phyloP scores from a whole-genome alignment of 1,140 invertebrate species.

The Atta texana region DNA sequence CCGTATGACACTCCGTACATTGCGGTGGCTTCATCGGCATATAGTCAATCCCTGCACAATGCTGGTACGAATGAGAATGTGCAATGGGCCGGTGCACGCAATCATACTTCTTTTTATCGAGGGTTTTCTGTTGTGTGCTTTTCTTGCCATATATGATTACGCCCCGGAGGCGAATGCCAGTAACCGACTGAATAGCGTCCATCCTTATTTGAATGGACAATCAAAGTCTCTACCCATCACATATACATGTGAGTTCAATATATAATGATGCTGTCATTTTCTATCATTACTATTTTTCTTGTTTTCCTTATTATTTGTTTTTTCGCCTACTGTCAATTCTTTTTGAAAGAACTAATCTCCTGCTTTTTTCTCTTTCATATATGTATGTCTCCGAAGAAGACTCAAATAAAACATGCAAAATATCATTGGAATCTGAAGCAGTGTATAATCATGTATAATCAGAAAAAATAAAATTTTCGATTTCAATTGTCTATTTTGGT shows the following conservation, averaged over 20 bases:
- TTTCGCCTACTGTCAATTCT: background rate
- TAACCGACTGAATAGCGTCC: conserved; percentile 77
- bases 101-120: conserved; percentile 81
- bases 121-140: conserved; percentile 81
- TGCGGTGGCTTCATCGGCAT: conserved; percentile 8
- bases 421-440: background rate
- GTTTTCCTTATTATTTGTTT: background rate
- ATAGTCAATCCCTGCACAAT: background rate
- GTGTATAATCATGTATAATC: background rate
- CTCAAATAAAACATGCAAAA: background rate
- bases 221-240: conserved; percentile 75
- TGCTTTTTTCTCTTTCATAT: background rate
- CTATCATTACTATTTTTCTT: background rate
- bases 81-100: conserved; percentile 65
- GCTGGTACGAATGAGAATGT: background rate
- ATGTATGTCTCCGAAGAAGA: background rate
- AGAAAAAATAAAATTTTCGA: background rate
- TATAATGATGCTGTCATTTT: background rate
- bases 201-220: conserved; percentile 81
- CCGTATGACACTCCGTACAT: background rate
- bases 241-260: conserved; percentile 80
- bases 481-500: background rate
- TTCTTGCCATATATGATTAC: conserved; percentile 82
- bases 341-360: background rate
- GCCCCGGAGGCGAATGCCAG: conserved; percentile 77